Conservation (phyloP, 2,888 invertebrate species). For the Podotricha telesiphe region DNA sequence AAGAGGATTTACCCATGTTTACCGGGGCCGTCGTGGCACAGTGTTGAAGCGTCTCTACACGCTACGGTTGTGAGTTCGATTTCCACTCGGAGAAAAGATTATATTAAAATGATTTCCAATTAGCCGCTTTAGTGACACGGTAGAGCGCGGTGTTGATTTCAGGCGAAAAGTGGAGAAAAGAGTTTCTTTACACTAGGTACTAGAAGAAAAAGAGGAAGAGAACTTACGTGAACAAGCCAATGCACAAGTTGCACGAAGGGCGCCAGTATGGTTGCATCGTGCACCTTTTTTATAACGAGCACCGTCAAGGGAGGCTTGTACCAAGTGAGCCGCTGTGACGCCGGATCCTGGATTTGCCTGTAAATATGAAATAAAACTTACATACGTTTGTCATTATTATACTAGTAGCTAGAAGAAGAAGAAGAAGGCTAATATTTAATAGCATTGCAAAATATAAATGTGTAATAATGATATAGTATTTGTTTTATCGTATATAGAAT, state of each 20-base stretch:
- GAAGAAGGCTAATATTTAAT: not conserved
- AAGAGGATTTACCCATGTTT: too few species aligned
- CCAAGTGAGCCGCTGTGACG: conserved; percentile 98
- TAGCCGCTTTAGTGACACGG: too few species aligned
- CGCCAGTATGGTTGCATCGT: conserved; percentile 93
- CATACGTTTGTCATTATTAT: not conserved
- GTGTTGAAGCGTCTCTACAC: too few species aligned
- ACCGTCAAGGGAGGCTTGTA: conserved; percentile 98
- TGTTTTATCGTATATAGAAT: not conserved
- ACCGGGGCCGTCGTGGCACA: too few species aligned
- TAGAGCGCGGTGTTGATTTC: too few species aligned
- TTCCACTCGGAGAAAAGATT: too few species aligned
- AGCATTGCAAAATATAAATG: conserved; percentile 6
- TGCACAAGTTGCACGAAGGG: conserved; percentile 96
- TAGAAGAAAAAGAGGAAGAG: too few species aligned
- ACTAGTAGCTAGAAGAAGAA: too few species aligned
- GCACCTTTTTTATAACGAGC: conserved; percentile 97
- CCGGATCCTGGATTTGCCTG: conserved; percentile 98
- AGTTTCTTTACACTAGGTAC: too few species aligned
- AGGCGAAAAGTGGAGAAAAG: too few species aligned
- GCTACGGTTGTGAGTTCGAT: too few species aligned
- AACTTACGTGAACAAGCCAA: conserved; percentile 93
- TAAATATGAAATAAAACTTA: conserved; percentile 46
- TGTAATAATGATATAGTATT: not conserved
- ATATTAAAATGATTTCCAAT: too few species aligned